Evolutionary conservation across 2,797 vertebrate species (phyloP).

Genomic region (Artibeus jamaicensis): DNA sequence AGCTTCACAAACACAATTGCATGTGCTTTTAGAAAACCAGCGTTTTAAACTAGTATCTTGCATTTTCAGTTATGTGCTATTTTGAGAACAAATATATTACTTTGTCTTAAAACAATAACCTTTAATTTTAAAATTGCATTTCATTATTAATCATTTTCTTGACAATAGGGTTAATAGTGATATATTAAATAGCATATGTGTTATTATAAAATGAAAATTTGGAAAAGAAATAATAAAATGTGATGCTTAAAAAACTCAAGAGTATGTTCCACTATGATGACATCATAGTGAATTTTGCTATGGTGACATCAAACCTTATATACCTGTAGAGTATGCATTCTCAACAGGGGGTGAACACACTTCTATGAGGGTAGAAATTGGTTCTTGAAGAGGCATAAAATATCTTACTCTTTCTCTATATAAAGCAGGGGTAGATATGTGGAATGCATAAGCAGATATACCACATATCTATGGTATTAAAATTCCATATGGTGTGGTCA

Average conservation of each 20-base stretch:
- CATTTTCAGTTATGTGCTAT: neutral
- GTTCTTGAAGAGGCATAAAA: neutral
- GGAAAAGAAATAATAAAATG: neutral
- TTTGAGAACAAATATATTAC: neutral
- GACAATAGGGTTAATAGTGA: neutral
- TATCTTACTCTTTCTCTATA: neutral
- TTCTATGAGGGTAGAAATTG: neutral
- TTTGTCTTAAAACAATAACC: neutral
- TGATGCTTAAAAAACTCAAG: neutral
- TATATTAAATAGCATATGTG: neutral
- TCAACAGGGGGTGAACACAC: neutral
- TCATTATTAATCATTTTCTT: neutral
- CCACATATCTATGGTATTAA: neutral
- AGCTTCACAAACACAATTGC: neutral
- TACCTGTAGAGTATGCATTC: neutral
- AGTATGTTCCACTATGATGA: neutral
- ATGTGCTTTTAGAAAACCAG: conserved; percentile 10
- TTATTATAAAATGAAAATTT: neutral
- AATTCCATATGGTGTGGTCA: neutral
- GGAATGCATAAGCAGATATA: neutral
- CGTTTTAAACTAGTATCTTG: neutral
- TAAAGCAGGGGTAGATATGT: neutral
- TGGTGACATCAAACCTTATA: neutral
- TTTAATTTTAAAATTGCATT: neutral
- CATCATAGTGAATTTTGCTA: neutral